Conservation (phyloP, 2,797 vertebrate species). For the Rhabdomys pumilio region DNA sequence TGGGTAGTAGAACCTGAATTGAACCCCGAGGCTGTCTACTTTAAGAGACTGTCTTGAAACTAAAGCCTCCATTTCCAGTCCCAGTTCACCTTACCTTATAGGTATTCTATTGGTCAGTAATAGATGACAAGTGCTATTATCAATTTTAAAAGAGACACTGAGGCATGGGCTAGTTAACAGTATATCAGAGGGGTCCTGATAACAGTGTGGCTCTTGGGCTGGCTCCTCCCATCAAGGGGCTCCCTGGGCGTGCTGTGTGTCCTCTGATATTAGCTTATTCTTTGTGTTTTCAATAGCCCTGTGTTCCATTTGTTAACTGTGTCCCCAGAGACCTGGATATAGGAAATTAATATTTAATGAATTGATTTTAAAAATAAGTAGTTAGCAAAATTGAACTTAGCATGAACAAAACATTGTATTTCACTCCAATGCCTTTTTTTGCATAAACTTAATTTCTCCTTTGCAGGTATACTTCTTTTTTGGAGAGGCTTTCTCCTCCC, state of each 20-base stretch:
- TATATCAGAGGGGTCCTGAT: neutral
- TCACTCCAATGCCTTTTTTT: slow-evolving; percentile 27
- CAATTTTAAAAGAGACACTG: slow-evolving; percentile 68
- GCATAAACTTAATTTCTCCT: slow-evolving; percentile 16
- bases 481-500: neutral
- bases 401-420: slow-evolving; percentile 18
- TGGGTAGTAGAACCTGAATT: slow-evolving; percentile 51
- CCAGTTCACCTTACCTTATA: neutral
- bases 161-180: slow-evolving; percentile 46
- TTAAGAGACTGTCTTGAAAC: slow-evolving; percentile 2
- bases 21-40: slow-evolving; percentile 6
- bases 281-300: slow-evolving; percentile 34
- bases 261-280: slow-evolving; percentile 52
- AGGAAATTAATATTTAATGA: slow-evolving; percentile 62
- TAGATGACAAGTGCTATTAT: neutral
- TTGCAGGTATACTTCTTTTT: slow-evolving; percentile 35
- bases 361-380: slow-evolving; percentile 48
- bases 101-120: slow-evolving; percentile 37
- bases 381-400: slow-evolving; percentile 26
- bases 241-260: neutral
- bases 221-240: neutral
- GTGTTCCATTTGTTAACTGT: slow-evolving; percentile 31
- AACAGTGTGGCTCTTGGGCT: neutral
- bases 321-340: neutral
- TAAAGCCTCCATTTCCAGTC: slow-evolving; percentile 37